phyloP scores from a whole-genome alignment of 2,113 vertebrate genomes.

The Triplophysa rosa region DNA sequence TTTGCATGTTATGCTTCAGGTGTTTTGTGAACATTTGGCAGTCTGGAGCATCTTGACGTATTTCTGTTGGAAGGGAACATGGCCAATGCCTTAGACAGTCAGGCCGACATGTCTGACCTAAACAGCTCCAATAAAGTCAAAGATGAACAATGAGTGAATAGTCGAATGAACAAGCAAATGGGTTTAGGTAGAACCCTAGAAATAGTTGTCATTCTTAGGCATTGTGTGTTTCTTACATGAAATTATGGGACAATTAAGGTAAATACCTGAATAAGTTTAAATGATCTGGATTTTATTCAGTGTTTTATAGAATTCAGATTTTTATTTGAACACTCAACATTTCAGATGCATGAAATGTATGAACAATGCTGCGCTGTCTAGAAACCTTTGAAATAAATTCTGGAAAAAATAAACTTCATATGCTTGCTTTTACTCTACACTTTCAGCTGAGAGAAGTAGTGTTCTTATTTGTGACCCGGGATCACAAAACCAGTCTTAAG shows the following conservation, averaged over 20 bases:
- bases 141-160: neutral
- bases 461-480: neutral
- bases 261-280: too few species aligned
- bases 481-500: too few species aligned
- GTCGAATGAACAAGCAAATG: neutral
- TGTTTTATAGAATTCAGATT: too few species aligned
- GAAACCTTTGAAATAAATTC: neutral
- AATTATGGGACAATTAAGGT: neutral
- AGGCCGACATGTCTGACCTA: neutral
- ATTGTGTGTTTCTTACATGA: neutral
- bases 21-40: slow-evolving; percentile 21
- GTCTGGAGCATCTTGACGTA: slow-evolving; percentile 22
- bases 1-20: neutral
- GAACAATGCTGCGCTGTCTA: neutral
- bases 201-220: neutral
- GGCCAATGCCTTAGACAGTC: slow-evolving; percentile 7
- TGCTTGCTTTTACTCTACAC: neutral
- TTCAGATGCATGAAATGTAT: neutral
- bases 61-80: slow-evolving; percentile 28
- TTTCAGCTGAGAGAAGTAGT: neutral
- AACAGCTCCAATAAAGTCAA: slow-evolving; percentile 10
- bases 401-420: neutral
- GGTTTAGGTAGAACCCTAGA: neutral
- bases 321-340: too few species aligned
- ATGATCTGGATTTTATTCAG: too few species aligned